Evolutionary conservation across 2,888 invertebrate species (phyloP).

Genomic region (Meteorus colon): DNA sequence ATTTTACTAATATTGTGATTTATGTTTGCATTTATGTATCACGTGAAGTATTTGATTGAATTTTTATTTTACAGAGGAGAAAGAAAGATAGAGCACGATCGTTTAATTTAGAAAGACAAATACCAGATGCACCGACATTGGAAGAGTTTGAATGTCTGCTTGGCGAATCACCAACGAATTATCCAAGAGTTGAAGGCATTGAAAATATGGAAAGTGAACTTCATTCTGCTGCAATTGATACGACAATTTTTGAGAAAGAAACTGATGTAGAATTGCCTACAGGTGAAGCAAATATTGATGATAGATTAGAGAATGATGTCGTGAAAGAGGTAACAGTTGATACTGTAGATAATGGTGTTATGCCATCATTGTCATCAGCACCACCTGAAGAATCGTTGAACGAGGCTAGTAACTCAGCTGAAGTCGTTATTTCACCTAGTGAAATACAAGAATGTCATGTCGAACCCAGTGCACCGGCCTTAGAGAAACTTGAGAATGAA

Average conservation of each 20-base stretch:
- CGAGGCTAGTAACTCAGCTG: neutral
- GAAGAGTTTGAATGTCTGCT: slow-evolving; percentile 71
- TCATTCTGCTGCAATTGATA: slow-evolving; percentile 70
- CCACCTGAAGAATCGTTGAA: neutral
- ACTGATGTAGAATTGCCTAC: slow-evolving; percentile 18
- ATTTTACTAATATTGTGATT: neutral
- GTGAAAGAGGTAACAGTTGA: neutral
- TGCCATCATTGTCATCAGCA: neutral
- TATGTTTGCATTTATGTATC: neutral
- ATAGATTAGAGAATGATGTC: neutral
- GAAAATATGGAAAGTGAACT: slow-evolving; percentile 72
- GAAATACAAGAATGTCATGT: neutral
- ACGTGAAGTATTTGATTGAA: slow-evolving; percentile 6
- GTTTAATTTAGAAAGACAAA: slow-evolving; percentile 60
- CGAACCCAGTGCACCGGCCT: slow-evolving; percentile 12
- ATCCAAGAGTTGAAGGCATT: slow-evolving; percentile 68
- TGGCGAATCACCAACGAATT: slow-evolving; percentile 70
- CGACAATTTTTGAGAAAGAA: slow-evolving; percentile 66
- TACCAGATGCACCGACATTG: slow-evolving; percentile 70
- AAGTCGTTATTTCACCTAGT: neutral
- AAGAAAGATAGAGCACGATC: slow-evolving; percentile 63
- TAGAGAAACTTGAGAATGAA: slow-evolving; percentile 3
- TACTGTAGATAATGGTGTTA: slow-evolving; percentile 12
- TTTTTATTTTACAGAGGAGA: slow-evolving; percentile 58
- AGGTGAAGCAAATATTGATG: neutral